Conservation (phyloP, 2,113 vertebrate species). For the Eupsittula cactorum region DNA sequence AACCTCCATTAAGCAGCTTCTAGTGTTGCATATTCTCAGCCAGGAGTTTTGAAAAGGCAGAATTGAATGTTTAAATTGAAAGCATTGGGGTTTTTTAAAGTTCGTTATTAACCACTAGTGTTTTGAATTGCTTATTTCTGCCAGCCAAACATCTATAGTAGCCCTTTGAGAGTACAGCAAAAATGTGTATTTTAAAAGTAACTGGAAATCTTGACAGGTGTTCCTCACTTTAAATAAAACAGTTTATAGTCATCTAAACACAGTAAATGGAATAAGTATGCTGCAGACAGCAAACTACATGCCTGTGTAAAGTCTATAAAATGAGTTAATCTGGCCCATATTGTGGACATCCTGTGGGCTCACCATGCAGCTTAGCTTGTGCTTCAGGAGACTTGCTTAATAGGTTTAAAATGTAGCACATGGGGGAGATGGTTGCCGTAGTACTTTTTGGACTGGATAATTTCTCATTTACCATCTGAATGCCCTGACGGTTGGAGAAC, state of each 20-base stretch:
- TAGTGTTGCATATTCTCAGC: neutral
- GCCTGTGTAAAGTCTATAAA: neutral
- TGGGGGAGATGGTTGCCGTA: neutral
- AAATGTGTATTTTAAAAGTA: neutral
- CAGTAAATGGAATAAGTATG: neutral
- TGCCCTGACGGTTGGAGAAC: accelerated
- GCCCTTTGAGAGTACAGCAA: neutral
- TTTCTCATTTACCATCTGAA: neutral
- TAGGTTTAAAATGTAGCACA: neutral
- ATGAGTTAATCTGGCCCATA: neutral
- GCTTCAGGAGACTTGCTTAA: neutral
- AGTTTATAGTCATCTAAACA: neutral
- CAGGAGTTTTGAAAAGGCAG: neutral
- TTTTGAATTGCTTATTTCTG: neutral
- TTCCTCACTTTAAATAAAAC: neutral
- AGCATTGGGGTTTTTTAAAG: neutral
- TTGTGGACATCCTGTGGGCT: neutral
- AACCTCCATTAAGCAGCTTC: neutral
- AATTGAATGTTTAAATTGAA: neutral
- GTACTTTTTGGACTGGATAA: neutral
- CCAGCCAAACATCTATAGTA: neutral
- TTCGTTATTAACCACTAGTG: neutral
- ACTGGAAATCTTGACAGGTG: neutral
- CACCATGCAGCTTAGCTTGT: accelerated
- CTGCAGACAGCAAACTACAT: neutral